Conservation (phyloP, 2,797 vertebrate species). For the Taenioides sp. region DNA sequence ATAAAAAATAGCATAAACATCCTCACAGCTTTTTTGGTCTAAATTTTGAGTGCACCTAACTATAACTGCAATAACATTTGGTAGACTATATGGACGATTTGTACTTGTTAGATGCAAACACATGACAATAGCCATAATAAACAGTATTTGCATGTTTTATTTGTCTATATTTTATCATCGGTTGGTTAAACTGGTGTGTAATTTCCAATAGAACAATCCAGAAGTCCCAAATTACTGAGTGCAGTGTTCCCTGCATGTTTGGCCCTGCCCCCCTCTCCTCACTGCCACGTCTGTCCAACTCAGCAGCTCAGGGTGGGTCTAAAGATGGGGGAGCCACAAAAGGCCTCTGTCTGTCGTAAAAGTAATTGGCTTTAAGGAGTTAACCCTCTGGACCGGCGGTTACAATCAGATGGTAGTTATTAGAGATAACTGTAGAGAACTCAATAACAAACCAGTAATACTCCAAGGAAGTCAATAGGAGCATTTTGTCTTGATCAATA, state of each 20-base stretch:
- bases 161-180: background rate
- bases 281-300: constrained; percentile 65
- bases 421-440: background rate
- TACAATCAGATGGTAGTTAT: background rate
- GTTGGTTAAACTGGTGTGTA: background rate
- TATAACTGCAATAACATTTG: background rate
- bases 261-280: constrained; percentile 42
- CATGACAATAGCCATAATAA: background rate
- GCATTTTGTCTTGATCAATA: background rate
- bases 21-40: background rate
- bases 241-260: constrained; percentile 11
- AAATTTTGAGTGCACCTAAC: background rate
- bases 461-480: background rate
- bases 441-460: background rate
- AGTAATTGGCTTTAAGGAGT: background rate
- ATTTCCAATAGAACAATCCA: constrained; percentile 16
- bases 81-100: background rate
- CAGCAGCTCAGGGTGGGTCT: constrained; percentile 38
- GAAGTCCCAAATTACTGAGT: constrained; percentile 20
- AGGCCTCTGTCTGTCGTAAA: constrained; percentile 26
- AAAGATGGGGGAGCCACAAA: constrained; percentile 32
- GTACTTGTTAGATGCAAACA: background rate
- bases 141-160: background rate
- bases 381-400: background rate
- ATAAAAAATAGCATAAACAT: background rate